These are phyloP conservation scores for Harpegnathos saltator DNA, from an alignment of 1,140 invertebrate genomes.

Conservation along the genomic window DNA sequence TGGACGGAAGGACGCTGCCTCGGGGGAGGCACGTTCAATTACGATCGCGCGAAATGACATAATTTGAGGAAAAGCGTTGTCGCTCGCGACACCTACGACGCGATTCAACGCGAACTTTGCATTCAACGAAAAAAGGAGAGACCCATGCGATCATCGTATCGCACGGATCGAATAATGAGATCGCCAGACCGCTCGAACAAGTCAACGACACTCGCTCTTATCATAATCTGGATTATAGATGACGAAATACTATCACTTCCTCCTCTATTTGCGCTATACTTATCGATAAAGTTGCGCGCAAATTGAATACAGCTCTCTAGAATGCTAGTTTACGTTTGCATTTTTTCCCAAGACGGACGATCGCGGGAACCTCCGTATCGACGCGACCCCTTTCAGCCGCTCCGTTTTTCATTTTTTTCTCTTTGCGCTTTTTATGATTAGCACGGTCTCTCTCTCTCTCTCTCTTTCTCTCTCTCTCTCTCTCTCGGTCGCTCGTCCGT, in stretches of 20 bases:
- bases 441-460: too few species aligned
- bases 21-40: too few species aligned
- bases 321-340: slow-evolving; percentile 8
- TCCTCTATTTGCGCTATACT: slow-evolving; percentile 13
- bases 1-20: background rate
- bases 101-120: too few species aligned
- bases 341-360: background rate
- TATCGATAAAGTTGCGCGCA: slow-evolving; percentile 27
- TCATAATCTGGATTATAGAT: slow-evolving; percentile 5
- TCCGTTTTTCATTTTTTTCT: background rate
- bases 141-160: background rate
- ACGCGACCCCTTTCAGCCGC: background rate
- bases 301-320: background rate
- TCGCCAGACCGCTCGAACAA: background rate
- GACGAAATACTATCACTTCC: slow-evolving; percentile 30
- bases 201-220: slow-evolving; percentile 40
- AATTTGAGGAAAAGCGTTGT: too few species aligned
- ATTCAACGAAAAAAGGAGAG: background rate
- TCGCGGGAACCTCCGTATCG: background rate
- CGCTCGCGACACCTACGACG: background rate
- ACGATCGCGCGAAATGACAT: too few species aligned
- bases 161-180: background rate
- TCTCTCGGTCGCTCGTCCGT: slow-evolving; percentile 14
- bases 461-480: too few species aligned
- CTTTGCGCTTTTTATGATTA: background rate